These are phyloP conservation scores for Lacerta viridis DNA, from an alignment of 2,797 vertebrate genomes.

Conservation along the genomic window DNA sequence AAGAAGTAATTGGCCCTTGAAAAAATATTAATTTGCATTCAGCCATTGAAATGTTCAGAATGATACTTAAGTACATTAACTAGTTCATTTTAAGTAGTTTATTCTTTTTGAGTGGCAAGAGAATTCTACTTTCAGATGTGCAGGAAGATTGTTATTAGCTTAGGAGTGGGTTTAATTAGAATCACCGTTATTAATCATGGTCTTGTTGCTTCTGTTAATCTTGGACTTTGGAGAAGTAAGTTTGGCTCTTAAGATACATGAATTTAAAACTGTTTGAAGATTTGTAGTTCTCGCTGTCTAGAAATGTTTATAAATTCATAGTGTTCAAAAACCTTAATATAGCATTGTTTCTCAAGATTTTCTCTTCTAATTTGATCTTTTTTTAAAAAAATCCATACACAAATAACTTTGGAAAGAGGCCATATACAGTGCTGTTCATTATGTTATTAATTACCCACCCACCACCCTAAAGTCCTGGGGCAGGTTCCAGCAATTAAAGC, in stretches of 20 bases:
- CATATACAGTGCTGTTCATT: neutral
- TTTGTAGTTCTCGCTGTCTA: slow-evolving; percentile 6
- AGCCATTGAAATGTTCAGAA: neutral
- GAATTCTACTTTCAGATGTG: neutral
- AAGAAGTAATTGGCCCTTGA: neutral
- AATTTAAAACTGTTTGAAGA: slow-evolving; percentile 27
- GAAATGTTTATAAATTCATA: slow-evolving; percentile 19
- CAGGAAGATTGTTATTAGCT: neutral
- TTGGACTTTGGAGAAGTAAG: slow-evolving; percentile 9
- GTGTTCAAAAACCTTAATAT: neutral
- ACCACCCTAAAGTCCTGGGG: too few species aligned
- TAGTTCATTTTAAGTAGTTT: too few species aligned
- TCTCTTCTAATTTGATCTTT: neutral
- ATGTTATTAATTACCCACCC: too few species aligned
- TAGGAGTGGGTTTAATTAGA: neutral
- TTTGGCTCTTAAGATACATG: slow-evolving; percentile 27
- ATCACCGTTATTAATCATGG: neutral
- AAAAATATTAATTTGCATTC: neutral
- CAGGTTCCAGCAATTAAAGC: too few species aligned
- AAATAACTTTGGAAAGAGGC: neutral
- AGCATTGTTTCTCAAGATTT: slow-evolving; percentile 15
- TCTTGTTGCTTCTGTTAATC: slow-evolving; percentile 40
- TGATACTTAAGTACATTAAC: neutral
- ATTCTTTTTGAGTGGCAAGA: neutral
- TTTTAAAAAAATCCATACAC: neutral